Evolutionary conservation across 1,140 invertebrate genomes (phyloP).

Genomic region (Drosophila arawakana): DNA sequence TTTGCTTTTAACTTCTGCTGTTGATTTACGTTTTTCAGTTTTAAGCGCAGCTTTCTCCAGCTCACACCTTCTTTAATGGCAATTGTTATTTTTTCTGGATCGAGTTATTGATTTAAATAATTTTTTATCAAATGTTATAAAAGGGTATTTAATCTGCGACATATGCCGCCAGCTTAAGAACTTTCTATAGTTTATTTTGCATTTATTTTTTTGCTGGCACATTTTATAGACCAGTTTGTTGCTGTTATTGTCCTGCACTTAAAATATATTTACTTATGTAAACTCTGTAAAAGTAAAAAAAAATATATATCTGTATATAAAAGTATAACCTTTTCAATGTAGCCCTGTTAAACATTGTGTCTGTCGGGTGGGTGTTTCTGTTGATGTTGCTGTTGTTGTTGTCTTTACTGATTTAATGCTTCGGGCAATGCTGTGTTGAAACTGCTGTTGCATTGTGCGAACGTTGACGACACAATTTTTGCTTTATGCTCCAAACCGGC

Average conservation of each 20-base stretch:
- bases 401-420: slow-evolving; percentile 17
- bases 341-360: slow-evolving; percentile 18
- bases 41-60: too few relatives aligned
- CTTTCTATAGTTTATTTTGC: not conserved
- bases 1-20: too few relatives aligned
- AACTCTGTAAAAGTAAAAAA: slow-evolving; percentile 55
- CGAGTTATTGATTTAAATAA: not conserved
- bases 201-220: slow-evolving; percentile 27
- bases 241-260: slow-evolving; percentile 49
- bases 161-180: not conserved
- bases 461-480: slow-evolving; percentile 72
- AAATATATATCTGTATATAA: not conserved
- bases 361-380: slow-evolving; percentile 20
- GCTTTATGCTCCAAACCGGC: slow-evolving; percentile 47
- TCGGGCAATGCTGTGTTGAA: too few relatives aligned
- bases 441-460: slow-evolving; percentile 55
- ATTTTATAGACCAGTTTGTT: slow-evolving; percentile 59
- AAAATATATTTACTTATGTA: slow-evolving; percentile 70
- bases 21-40: too few relatives aligned
- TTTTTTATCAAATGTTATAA: not conserved
- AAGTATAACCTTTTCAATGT: slow-evolving; percentile 46
- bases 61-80: too few relatives aligned
- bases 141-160: slow-evolving; percentile 8
- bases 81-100: too few relatives aligned
- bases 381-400: slow-evolving; percentile 30